Evolutionary conservation across 1,140 invertebrate species (phyloP), one percentile per base, ranked within the genome.

Genomic region (Drosophila persimilis): DNA sequence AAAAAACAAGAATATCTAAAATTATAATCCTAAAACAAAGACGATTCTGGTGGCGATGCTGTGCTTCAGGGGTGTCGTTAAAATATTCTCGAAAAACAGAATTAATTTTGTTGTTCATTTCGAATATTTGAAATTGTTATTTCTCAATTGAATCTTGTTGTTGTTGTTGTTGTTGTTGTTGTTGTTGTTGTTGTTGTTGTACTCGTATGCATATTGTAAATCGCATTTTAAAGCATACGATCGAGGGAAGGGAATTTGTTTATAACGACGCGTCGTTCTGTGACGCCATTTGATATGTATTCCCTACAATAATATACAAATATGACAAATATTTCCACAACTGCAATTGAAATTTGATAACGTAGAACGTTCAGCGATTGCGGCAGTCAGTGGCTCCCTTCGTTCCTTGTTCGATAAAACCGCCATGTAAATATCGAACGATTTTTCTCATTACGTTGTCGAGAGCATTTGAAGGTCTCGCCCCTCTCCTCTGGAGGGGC

Each of bases 371-470:
- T 52, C 26, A n/a, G 55, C 45, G 44, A 39, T 57, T 69, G 26
- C 17, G 48, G 35, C 35, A 43, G 31, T 54, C 51, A 47, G 9
- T 39, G 3, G 11, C 35, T 39, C 35, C 26, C 50, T 26, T 45
- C 65, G 31, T 71, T 71, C 66, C 67, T 71, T 52, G 66, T 60
- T 60, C 41, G 67, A 71, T 71, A 71, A 71, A 71, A 71, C 9
- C 4, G 3, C 41, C 70, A 24, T 60, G 47, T 20, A 70, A 70
- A 71, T 71, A 70, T 60, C 31, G 47, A 47, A 67, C 54, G 67
- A 59, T 41, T 67, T 41, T 3, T 31, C 22, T 43, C 43, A 66
- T 71, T 72, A 71, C 67, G 64, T 72, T 13, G 11, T 29, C 22
- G 11, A 17, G 22, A 15, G 9, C 39, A 29, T 54, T 54, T 50